Evolutionary conservation across 2,113 vertebrate genomes (phyloP), one percentile per base, ranked within the genome.

Genomic region (Ceratotherium simum): DNA sequence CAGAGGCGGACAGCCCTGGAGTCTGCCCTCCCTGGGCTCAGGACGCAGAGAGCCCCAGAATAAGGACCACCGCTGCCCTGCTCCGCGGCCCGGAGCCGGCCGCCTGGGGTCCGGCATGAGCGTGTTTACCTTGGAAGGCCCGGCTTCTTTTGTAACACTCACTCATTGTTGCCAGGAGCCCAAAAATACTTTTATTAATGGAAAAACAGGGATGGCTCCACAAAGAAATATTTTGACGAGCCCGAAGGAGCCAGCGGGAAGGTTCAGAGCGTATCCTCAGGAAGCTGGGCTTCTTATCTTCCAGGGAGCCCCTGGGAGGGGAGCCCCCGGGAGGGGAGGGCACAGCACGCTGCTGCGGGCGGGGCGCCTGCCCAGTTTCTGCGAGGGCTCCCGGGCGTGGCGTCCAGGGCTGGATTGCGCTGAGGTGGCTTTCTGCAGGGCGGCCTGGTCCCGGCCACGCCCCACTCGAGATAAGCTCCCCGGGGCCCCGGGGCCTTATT

Each of bases 111-210:
- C n/a, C 10, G 87, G 87, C 94, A 90, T 76, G 82, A 94, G 65
- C 58, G 67, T 99, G 96, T 99, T 99, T 99, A 98, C 97, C 98
- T 99, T 99, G 99, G 98, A 99, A 99, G 84, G 81, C 70, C 25
- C 0, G 11, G 62, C 51, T 36, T 98, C 98, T 98, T 99, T 99
- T 99, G 98, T 99, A 98, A 98, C 21, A 98, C 92, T 93, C 81
- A 54, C 97, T 98, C 96, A 98, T 98, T 99, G 98, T 99, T 98
- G 98, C 97, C 42, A 93, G 97, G 98, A 98, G 97, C 98, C 98
- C 97, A 97, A 98, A 98, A 99, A 98, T 99, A 99, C 98, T 98
- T 98, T 98, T 96, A 98, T 98, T 96, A 98, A 97, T 98, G 98
- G 98, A 99, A 99, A 98, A 98, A 98, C 86, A 97, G 98, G 94